Percentiles rank a stretch among this genome's conserved stretches.
Conservation (phyloP, 1,140 invertebrate genomes). For the Psix sp. region DNA sequence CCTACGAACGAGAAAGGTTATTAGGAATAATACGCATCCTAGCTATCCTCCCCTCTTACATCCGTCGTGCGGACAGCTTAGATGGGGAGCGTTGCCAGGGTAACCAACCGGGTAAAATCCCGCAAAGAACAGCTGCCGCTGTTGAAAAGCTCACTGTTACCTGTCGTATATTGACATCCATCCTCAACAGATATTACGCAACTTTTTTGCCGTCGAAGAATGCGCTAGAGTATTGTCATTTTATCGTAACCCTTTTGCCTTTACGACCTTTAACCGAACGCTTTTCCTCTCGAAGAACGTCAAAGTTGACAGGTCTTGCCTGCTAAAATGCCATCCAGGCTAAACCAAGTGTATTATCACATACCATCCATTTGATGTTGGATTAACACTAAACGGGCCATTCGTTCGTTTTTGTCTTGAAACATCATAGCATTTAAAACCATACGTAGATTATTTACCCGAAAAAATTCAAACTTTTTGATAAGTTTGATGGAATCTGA, state of each 20-base stretch:
- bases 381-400: too few species aligned
- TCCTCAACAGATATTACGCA: conserved; percentile 63
- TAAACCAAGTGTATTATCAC: conserved; percentile 25
- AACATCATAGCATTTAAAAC: too few species aligned
- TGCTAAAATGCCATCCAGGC: conserved; percentile 26
- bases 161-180: conserved; percentile 70
- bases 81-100: conserved; percentile 72
- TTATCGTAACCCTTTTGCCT: conserved; percentile 49
- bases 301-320: conserved; percentile 49
- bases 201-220: conserved; percentile 44
- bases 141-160: conserved; percentile 61
- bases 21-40: conserved; percentile 78
- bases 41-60: conserved; percentile 64
- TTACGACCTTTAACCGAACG: conserved; percentile 50
- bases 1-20: conserved; percentile 73
- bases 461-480: too few species aligned
- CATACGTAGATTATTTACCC: too few species aligned
- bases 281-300: conserved; percentile 42
- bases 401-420: too few species aligned
- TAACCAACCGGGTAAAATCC: conserved; percentile 76
- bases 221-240: conserved; percentile 31
- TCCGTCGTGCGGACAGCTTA: conserved; percentile 61
- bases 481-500: too few species aligned
- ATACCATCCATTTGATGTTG: conserved; percentile 15
- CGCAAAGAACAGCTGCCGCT: conserved; percentile 70